Percentiles rank a stretch among this genome's conserved stretches.
Conservation (phyloP, 2,113 vertebrate genomes). For the Centropristis striata region DNA sequence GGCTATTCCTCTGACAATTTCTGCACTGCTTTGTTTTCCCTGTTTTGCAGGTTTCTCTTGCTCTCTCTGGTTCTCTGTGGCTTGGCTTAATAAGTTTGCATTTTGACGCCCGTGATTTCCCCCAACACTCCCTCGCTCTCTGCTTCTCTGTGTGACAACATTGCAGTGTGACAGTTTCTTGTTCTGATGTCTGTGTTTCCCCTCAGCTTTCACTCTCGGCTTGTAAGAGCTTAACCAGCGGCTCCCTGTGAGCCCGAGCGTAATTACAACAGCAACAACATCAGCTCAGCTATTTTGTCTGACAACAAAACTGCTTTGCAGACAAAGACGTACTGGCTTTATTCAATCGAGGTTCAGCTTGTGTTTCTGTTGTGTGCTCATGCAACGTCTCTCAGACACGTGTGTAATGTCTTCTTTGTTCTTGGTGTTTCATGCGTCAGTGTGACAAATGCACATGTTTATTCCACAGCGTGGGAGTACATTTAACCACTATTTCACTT, state of each 20-base stretch:
- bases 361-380: background rate
- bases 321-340: conserved; percentile 52
- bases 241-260: conserved; percentile 65
- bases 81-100: conserved; percentile 56
- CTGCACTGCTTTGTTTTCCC: conserved; percentile 23
- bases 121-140: conserved; percentile 3
- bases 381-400: background rate
- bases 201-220: conserved; percentile 60
- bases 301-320: conserved; percentile 69
- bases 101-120: conserved; percentile 55
- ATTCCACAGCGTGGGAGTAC: background rate
- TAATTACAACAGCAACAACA: conserved; percentile 73
- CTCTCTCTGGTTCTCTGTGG: background rate
- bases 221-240: conserved; percentile 70
- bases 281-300: conserved; percentile 67
- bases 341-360: conserved; percentile 11
- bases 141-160: conserved; percentile 37
- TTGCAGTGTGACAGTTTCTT: conserved; percentile 55
- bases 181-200: conserved; percentile 67
- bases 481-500: background rate
- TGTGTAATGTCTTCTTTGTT: background rate
- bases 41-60: conserved; percentile 22
- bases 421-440: background rate
- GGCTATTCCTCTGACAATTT: conserved; percentile 23
- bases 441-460: background rate